These are phyloP conservation scores for Artibeus jamaicensis DNA, from an alignment of 2,797 vertebrate species.

Conservation along the genomic window DNA sequence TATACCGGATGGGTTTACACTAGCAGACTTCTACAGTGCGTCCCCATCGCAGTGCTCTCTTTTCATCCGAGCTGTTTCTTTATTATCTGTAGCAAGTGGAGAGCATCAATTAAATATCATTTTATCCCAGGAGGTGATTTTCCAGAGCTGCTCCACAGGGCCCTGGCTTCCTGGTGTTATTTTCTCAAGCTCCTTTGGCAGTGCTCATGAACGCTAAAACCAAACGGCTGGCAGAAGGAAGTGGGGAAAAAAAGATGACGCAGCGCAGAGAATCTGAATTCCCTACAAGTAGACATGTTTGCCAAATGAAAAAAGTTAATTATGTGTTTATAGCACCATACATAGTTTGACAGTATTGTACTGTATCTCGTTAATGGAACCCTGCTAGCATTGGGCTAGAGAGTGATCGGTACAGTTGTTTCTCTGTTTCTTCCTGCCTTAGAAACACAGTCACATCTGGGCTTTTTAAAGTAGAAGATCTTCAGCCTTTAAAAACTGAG, in stretches of 20 bases:
- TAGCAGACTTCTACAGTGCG: neutral
- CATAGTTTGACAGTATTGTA: neutral
- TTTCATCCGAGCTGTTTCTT: conserved; percentile 39
- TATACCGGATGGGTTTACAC: neutral
- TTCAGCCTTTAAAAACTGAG: neutral
- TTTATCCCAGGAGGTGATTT: neutral
- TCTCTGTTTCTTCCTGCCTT: neutral
- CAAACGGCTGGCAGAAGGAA: neutral
- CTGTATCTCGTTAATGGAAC: neutral
- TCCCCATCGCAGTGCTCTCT: neutral
- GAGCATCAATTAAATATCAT: neutral
- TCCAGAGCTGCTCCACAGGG: neutral
- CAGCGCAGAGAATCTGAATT: neutral
- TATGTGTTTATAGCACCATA: neutral
- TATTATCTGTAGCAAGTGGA: neutral
- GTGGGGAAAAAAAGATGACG: neutral
- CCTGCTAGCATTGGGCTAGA: neutral
- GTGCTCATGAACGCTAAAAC: neutral
- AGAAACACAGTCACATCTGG: conserved; percentile 4
- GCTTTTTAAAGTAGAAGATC: neutral
- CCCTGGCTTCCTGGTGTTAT: conserved; percentile 19
- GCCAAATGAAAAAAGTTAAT: neutral
- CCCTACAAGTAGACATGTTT: neutral
- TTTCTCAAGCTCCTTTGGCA: neutral
- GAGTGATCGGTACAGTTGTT: neutral